These are phyloP conservation scores for Leucozona laternaria DNA, from an alignment of 2,888 invertebrate genomes.

Conservation along the genomic window DNA sequence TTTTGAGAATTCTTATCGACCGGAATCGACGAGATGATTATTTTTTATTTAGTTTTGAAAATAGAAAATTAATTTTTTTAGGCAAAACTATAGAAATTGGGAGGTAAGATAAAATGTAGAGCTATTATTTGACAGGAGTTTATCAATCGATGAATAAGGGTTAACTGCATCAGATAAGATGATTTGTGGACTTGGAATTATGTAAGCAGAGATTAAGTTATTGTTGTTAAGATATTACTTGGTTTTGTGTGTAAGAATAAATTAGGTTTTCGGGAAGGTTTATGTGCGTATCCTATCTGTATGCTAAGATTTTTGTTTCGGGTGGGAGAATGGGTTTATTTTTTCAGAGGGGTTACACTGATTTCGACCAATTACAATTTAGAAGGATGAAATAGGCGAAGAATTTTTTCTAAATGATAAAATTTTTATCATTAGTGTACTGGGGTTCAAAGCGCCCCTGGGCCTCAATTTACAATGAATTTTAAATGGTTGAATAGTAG, in stretches of 20 bases:
- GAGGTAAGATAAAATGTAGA: not conserved
- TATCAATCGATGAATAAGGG: not conserved
- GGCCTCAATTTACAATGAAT: too few species aligned
- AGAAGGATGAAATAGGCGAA: too few species aligned
- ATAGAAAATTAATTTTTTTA: not conserved
- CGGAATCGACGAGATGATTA: not conserved
- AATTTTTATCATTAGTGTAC: too few species aligned
- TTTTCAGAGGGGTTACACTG: too few species aligned
- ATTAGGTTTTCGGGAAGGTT: not conserved
- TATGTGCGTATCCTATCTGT: accelerated
- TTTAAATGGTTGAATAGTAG: too few species aligned
- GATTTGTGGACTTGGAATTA: not conserved
- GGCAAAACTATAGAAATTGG: not conserved
- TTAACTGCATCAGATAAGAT: not conserved
- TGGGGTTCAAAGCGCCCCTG: too few species aligned
- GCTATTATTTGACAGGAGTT: not conserved
- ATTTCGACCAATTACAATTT: too few species aligned
- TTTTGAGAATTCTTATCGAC: slow-evolving; percentile 1
- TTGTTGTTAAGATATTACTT: not conserved
- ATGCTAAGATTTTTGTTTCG: too few species aligned
- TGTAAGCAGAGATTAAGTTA: not conserved
- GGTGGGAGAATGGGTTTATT: too few species aligned
- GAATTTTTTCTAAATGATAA: too few species aligned
- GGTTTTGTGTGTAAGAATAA: not conserved
- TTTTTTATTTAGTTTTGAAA: not conserved